Conservation (phyloP, 1,140 invertebrate genomes). For the Dendroctonus ponderosae region DNA sequence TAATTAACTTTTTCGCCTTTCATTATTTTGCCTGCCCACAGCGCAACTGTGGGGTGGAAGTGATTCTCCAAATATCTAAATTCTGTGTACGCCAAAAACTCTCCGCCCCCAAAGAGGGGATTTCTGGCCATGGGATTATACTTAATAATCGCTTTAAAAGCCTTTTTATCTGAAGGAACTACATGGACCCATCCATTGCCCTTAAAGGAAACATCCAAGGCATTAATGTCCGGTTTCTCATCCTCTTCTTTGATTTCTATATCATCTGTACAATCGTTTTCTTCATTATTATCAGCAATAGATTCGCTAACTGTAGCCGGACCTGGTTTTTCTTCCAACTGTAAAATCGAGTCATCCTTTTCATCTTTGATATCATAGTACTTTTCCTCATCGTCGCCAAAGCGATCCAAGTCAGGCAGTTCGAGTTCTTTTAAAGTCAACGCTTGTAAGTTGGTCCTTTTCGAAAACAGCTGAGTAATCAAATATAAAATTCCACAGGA, state of each 20-base stretch:
- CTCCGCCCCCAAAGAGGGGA: slow-evolving; percentile 77
- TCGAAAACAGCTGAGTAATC: slow-evolving; percentile 67
- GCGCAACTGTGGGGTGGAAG: slow-evolving; percentile 86
- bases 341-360: slow-evolving; percentile 7
- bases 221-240: slow-evolving; percentile 30
- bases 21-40: slow-evolving; percentile 84
- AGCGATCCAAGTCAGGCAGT: slow-evolving; percentile 38
- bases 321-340: background rate
- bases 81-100: slow-evolving; percentile 69
- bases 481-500: slow-evolving; percentile 76
- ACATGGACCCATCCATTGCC: slow-evolving; percentile 40
- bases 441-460: slow-evolving; percentile 38
- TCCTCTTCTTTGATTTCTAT: slow-evolving; percentile 36
- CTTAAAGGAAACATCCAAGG: slow-evolving; percentile 23
- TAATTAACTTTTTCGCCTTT: slow-evolving; percentile 76
- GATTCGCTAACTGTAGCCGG: no score
- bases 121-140: slow-evolving; percentile 80
- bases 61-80: slow-evolving; percentile 69
- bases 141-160: slow-evolving; percentile 39
- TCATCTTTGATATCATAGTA: slow-evolving; percentile 54
- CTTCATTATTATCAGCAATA: background rate
- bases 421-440: slow-evolving; percentile 38
- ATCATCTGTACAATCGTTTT: background rate
- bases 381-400: slow-evolving; percentile 54
- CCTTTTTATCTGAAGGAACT: slow-evolving; percentile 31